Evolutionary conservation across 1,140 invertebrate species (phyloP), one percentile per base, ranked within the genome.

Genomic region (Reticulitermes speratus): DNA sequence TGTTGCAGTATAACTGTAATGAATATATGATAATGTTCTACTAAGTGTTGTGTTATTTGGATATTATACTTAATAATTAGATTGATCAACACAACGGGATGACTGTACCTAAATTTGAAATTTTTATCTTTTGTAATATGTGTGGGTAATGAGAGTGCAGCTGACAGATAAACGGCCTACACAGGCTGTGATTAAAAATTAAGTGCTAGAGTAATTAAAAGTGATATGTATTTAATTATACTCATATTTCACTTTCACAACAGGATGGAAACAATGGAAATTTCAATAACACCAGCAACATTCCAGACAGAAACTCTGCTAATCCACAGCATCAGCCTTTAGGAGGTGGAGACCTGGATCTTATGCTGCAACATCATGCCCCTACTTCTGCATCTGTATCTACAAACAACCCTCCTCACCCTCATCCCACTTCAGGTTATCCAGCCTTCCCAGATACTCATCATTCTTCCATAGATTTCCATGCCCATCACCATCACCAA

Each of bases 331-430:
- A 52, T 69, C 85, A 86, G 65, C 85, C 65, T n/a, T 25, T 75
- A n/a, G 82, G 44, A 14, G 48, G 38, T 25, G 86, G 45, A 30
- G 86, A 86, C 2, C 16, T 86, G 45, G 82, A 75, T 82, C 81
- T 86, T 25, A 86, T 86, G 86, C 55, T 84, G 81, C 86, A 83
- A 44, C 86, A 86, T 65, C 86, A 86, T 44, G 23, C 45, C 3
- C 75, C 38, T 44, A 23, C 7, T 38, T 82, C 81, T 30, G 32
- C 82, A 23, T 32, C 82, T 44, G 25, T 38, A 11, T 48, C 82
- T 48, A 44, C 82, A 32, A 83, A 44, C 32, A 48, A 44, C 23
- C 82, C 38, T 3, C 44, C 82, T 45, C 82, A 83, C 12, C 65
- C 84, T 25, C 85, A 86, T 38, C 59, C 85, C 7, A 44, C 81